Base-by-base conservation (phyloP, 2,797 vertebrate genomes). In the Buceros bicornis region DNA sequence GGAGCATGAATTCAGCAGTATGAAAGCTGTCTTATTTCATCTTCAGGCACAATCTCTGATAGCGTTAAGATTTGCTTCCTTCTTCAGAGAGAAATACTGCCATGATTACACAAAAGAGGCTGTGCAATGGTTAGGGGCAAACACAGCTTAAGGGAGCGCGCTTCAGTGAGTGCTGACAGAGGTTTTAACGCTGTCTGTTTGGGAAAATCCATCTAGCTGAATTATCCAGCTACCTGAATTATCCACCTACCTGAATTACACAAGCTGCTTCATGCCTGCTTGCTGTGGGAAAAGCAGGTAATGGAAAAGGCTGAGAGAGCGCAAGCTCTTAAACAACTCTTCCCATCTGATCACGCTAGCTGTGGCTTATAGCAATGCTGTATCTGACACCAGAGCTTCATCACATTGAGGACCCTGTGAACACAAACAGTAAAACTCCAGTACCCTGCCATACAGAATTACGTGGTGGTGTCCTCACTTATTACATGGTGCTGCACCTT, bases 21-120 rank as follows among this genome's bases (percentile, higher is more conserved):
- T 66, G 73, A 93, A 94, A 88, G 29, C 73, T 84, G 58, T 51
- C 40, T 94, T 93, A 72, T 79, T 94, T 94, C 24, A 86, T 89
- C 48, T 66, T 47, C 77, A 70, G 56, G 33, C 87, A 16, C 60
- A 66, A 31, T 42, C 40, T 89, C 64, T 92, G 56, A 48, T 18
- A 56, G n/a, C 65, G 77, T 54, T 90, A 73, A 87, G 74, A 57
- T 82, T 91, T 71, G 16, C 56, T 84, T 90, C 35, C 33, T 90
- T 61, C 58, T 91, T 88, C 64, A 53, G 47, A 82, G 58, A 48
- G 88, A 89, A 94, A 56, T 80, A 28, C 50, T 72, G 29, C 43
- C 18, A 35, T 67, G 45, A 77, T 87, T 92, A 65, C 64, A 84
- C 48, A 62, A 77, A 89, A 95, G 60, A 40, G 89, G 56, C 56